Evolutionary conservation across 53 echinoderm and acorn worm genomes (phyloP).

Genomic region (Hippasteria phrygiana): DNA sequence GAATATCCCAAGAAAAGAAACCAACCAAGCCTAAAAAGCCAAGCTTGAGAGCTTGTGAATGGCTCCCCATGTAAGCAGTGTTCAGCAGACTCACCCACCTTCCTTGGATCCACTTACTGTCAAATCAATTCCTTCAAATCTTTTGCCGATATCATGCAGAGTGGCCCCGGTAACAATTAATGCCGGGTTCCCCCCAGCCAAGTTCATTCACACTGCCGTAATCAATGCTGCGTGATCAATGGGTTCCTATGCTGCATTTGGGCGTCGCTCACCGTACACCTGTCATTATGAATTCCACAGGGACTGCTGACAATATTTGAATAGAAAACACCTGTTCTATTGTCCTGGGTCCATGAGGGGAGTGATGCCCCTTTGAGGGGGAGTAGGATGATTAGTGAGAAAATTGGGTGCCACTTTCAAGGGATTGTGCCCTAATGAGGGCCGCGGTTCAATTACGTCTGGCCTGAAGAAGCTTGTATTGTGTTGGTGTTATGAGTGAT

Average conservation of each 20-base stretch:
- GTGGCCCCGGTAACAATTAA: background rate
- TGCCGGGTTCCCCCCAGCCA: background rate
- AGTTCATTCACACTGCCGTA: slow-evolving; percentile 29
- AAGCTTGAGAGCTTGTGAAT: background rate
- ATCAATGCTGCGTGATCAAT: slow-evolving; percentile 25
- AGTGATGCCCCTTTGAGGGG: background rate
- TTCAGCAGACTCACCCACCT: background rate
- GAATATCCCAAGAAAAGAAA: background rate
- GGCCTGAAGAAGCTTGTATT: slow-evolving; percentile 14
- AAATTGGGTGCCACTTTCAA: slow-evolving; percentile 10
- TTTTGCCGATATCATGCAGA: background rate
- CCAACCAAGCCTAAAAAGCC: background rate
- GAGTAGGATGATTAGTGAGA: slow-evolving; percentile 10
- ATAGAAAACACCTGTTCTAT: slow-evolving; percentile 62
- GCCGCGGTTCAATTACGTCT: slow-evolving; percentile 32
- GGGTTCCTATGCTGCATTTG: slow-evolving; percentile 13
- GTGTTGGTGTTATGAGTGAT: slow-evolving; percentile 12
- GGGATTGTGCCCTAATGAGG: slow-evolving; percentile 28
- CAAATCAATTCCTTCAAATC: slow-evolving; percentile 25
- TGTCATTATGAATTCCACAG: slow-evolving; percentile 23
- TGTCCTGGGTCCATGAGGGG: slow-evolving; percentile 2
- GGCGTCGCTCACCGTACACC: slow-evolving; percentile 12
- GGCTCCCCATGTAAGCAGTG: background rate
- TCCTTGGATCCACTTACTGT: background rate
- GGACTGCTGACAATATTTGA: slow-evolving; percentile 13